Percentiles rank a stretch among this genome's conserved stretches.
phyloP scores from a whole-genome alignment of 2,113 vertebrate species.

The Oxyruncus cristatus region DNA sequence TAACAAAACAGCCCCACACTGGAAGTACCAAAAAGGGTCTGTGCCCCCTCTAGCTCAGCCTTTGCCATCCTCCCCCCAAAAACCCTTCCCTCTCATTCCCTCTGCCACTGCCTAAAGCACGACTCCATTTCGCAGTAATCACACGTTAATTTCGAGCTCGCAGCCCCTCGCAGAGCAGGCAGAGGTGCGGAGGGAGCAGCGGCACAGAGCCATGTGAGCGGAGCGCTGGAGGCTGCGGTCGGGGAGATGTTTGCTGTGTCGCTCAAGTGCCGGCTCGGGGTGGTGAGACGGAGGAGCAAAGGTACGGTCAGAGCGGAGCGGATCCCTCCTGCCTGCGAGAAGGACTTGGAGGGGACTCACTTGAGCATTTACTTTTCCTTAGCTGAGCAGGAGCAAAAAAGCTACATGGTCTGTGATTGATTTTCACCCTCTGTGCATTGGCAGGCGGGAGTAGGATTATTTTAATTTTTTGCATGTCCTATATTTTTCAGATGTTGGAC shows the following conservation, averaged over 20 bases:
- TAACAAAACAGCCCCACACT: neutral
- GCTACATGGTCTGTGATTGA: neutral
- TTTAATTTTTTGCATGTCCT: neutral
- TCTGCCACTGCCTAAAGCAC: conserved; percentile 31
- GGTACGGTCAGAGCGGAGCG: conserved; percentile 65
- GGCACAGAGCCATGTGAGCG: conserved; percentile 76
- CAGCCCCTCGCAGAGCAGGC: conserved; percentile 62
- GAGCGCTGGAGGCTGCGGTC: conserved; percentile 30
- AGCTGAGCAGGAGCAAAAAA: neutral
- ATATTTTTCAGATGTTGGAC: neutral
- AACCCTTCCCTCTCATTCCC: neutral
- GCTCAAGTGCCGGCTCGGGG: conserved; percentile 88
- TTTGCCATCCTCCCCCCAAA: neutral
- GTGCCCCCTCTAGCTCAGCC: neutral
- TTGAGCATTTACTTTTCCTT: neutral
- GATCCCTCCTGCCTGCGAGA: neutral
- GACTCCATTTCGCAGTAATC: conserved; percentile 12
- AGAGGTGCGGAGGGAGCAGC: conserved; percentile 60
- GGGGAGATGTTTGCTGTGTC: conserved; percentile 87
- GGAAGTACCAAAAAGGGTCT: neutral
- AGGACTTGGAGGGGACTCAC: neutral
- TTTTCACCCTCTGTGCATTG: neutral
- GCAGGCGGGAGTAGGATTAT: neutral
- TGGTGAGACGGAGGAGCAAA: conserved; percentile 85
- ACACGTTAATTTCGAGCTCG: conserved; percentile 15